Evolutionary conservation across 2,888 invertebrate genomes (phyloP).

Genomic region (Apamea sordens): DNA sequence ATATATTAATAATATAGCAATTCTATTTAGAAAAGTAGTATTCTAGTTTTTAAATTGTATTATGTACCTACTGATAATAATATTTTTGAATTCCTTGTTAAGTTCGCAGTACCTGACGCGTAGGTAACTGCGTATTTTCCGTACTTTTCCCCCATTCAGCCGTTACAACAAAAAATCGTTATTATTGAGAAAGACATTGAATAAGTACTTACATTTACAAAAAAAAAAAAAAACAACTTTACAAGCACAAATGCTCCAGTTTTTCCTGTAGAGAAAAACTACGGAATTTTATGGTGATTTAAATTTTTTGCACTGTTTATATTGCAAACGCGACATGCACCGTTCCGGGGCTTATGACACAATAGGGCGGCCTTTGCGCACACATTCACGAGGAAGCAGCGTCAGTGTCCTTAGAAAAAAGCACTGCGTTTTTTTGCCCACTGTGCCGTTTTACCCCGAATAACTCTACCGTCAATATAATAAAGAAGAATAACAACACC

Average conservation of each 20-base stretch:
- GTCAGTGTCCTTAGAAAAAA: background rate
- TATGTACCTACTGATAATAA: too few relatives aligned
- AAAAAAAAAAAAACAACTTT: too few relatives aligned
- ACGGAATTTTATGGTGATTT: background rate
- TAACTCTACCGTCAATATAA: too few relatives aligned
- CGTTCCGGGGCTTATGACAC: background rate
- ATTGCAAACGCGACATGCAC: too few relatives aligned
- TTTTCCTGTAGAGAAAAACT: background rate
- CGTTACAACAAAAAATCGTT: background rate
- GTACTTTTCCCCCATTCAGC: background rate
- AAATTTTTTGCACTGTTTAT: background rate
- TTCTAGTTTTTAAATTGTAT: too few relatives aligned
- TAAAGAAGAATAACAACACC: too few relatives aligned
- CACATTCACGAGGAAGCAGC: background rate
- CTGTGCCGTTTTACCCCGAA: too few relatives aligned
- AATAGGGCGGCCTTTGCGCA: background rate
- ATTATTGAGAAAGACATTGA: background rate
- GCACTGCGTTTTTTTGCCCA: background rate
- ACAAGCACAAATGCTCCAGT: too few relatives aligned
- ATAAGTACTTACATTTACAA: background rate
- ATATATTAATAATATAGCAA: background rate
- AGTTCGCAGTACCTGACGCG: background rate
- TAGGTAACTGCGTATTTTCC: background rate
- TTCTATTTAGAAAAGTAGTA: background rate
- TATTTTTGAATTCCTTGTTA: background rate